Percentiles rank a stretch among this genome's conserved stretches.
Conservation (phyloP, 2,888 invertebrate genomes). For the Teinopalpus imperialis region DNA sequence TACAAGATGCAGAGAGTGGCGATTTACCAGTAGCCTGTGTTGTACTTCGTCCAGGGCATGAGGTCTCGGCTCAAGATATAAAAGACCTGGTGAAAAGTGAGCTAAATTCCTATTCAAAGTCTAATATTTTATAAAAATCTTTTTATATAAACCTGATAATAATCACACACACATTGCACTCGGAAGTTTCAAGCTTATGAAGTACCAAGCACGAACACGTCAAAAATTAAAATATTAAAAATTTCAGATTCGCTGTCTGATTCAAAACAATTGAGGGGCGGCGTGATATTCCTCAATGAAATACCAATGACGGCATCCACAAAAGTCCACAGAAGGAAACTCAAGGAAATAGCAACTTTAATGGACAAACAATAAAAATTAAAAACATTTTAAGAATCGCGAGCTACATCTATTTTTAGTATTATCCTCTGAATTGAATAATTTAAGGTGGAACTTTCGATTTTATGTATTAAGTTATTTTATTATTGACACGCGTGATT, state of each 20-base stretch:
- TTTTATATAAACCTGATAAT: too few species aligned
- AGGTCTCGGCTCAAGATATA: conserved; percentile 44
- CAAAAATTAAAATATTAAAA: too few species aligned
- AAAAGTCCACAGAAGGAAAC: conserved; percentile 43
- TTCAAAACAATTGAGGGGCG: conserved; percentile 55
- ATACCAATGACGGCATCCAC: conserved; percentile 52
- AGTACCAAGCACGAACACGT: too few species aligned
- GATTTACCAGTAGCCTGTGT: conserved; percentile 54
- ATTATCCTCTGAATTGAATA: too few species aligned
- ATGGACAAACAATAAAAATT: conserved; percentile 37
- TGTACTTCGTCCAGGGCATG: conserved; percentile 36
- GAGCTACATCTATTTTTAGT: too few species aligned
- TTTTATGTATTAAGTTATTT: too few species aligned
- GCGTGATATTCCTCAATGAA: conserved; percentile 50
- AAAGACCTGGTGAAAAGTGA: conserved; percentile 49
- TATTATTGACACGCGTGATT: too few species aligned
- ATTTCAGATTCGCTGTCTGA: conserved; percentile 51
- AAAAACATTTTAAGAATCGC: too few species aligned
- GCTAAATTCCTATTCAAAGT: neutral
- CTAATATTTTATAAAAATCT: neutral
- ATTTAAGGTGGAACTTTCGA: too few species aligned
- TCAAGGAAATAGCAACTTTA: conserved; percentile 44
- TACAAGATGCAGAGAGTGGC: conserved; percentile 45
- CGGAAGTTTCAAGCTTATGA: too few species aligned
- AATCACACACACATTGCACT: too few species aligned